phyloP scores from a whole-genome alignment of 1,140 invertebrate genomes.

The Scaptomyza graminum region DNA sequence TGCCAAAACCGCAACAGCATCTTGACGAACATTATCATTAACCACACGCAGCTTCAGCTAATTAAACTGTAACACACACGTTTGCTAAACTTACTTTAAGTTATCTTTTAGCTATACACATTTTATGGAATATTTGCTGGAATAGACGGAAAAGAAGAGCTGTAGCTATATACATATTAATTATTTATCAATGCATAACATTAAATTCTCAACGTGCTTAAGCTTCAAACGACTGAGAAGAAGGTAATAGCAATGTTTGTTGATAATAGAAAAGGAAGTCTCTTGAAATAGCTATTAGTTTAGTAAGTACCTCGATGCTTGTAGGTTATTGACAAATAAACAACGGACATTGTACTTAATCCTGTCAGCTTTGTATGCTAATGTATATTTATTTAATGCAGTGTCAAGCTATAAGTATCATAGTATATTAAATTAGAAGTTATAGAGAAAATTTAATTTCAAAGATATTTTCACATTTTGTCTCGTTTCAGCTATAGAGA shows the following conservation, averaged over 20 bases:
- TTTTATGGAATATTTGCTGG: no score
- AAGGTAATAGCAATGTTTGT: no score
- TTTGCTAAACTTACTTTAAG: neutral
- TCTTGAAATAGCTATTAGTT: neutral
- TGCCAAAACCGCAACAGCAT: slow-evolving; percentile 5
- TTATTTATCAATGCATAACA: slow-evolving; percentile 4
- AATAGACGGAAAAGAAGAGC: no score
- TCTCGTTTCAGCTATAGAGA: slow-evolving; percentile 59
- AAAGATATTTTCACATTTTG: neutral
- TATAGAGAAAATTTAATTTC: no score
- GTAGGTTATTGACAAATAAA: neutral
- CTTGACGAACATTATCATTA: slow-evolving; percentile 15
- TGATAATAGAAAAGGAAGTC: neutral
- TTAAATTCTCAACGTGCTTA: neutral
- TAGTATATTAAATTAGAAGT: neutral
- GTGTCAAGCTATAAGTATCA: neutral
- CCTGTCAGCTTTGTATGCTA: neutral
- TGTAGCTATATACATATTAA: neutral
- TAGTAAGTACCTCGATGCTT: neutral
- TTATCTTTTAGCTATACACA: neutral
- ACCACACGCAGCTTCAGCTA: slow-evolving; percentile 20
- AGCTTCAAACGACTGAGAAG: no score
- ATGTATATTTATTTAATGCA: neutral
- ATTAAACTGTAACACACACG: slow-evolving; percentile 31
- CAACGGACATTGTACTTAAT: neutral